A percentile compares a stretch with the other conserved stretches of the same genome.
These are phyloP conservation scores for Gibbula magus DNA, from an alignment of 2,888 invertebrate species.

Conservation along the genomic window DNA sequence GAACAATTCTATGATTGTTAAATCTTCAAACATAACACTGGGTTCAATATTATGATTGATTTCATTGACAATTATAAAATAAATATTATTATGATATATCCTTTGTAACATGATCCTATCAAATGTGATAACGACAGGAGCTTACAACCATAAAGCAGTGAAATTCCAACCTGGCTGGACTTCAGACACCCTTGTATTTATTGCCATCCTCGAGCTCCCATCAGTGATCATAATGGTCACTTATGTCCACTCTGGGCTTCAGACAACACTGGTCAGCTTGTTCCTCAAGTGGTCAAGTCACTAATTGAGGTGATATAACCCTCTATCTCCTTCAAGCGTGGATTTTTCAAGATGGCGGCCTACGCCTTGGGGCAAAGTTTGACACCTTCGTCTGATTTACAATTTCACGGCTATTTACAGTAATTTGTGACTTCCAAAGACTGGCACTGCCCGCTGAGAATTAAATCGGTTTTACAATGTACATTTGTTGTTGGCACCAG, in stretches of 20 bases:
- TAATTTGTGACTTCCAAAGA: conserved; percentile 15
- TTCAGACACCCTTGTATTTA: not conserved
- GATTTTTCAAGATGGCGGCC: not conserved
- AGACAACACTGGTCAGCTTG: conserved; percentile 18
- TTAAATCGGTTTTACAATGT: conserved; percentile 18
- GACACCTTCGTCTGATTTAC: conserved; percentile 13
- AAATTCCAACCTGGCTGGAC: too few relatives aligned
- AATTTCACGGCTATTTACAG: conserved; percentile 22
- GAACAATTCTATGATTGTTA: too few relatives aligned
- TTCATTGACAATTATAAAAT: too few relatives aligned
- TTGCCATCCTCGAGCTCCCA: not conserved
- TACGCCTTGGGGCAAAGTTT: not conserved
- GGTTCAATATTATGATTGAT: too few relatives aligned
- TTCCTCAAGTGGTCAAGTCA: conserved; percentile 4
- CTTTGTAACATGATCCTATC: too few relatives aligned
- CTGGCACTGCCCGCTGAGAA: conserved; percentile 8
- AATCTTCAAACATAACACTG: too few relatives aligned
- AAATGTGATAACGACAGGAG: too few relatives aligned
- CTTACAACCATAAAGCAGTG: too few relatives aligned
- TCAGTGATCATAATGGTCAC: conserved; percentile 15
- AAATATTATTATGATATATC: too few relatives aligned
- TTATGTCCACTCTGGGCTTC: not conserved
- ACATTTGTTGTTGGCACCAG: conserved; percentile 12
- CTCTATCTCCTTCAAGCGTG: not conserved
- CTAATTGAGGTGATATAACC: conserved; percentile 19